phyloP scores from a whole-genome alignment of 2,888 invertebrate species.

The Aquatica leii region DNA sequence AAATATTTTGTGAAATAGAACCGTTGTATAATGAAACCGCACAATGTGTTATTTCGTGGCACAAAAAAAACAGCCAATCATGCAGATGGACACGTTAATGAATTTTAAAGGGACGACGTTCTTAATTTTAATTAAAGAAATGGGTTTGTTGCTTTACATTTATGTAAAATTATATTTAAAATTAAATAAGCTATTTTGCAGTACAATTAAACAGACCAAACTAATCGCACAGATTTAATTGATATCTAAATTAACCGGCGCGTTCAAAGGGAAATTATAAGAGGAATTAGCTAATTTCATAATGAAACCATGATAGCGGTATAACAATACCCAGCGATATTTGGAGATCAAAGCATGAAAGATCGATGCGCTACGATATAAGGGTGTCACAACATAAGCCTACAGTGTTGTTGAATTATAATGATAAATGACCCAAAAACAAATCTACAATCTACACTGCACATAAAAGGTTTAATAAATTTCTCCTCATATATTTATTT shows the following conservation, averaged over 20 bases:
- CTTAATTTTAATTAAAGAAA: slow-evolving; percentile 5
- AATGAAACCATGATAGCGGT: slow-evolving; percentile 22
- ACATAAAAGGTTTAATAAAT: slow-evolving; percentile 4
- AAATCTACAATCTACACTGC: slow-evolving; percentile 20
- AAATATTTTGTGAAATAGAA: slow-evolving; percentile 27
- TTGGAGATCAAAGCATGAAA: slow-evolving; percentile 29
- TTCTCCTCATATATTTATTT: too few relatives aligned
- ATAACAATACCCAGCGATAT: slow-evolving; percentile 27
- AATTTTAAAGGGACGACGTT: slow-evolving; percentile 4
- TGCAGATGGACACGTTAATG: slow-evolving; percentile 1
- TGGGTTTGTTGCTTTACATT: not conserved
- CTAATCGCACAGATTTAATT: slow-evolving; percentile 19
- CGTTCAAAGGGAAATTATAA: slow-evolving; percentile 19
- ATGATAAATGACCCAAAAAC: slow-evolving; percentile 34
- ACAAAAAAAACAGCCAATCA: slow-evolving; percentile 5
- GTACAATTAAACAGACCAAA: not conserved
- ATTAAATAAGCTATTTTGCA: not conserved
- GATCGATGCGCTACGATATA: slow-evolving; percentile 29
- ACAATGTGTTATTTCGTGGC: slow-evolving; percentile 10
- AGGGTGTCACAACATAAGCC: slow-evolving; percentile 22
- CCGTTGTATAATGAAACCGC: slow-evolving; percentile 20
- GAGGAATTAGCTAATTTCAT: slow-evolving; percentile 26
- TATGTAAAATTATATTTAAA: too few relatives aligned
- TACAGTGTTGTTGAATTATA: slow-evolving; percentile 31
- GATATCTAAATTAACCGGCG: slow-evolving; percentile 16